phyloP scores from a whole-genome alignment of 2,888 invertebrate species.

The Plusia festucae region DNA sequence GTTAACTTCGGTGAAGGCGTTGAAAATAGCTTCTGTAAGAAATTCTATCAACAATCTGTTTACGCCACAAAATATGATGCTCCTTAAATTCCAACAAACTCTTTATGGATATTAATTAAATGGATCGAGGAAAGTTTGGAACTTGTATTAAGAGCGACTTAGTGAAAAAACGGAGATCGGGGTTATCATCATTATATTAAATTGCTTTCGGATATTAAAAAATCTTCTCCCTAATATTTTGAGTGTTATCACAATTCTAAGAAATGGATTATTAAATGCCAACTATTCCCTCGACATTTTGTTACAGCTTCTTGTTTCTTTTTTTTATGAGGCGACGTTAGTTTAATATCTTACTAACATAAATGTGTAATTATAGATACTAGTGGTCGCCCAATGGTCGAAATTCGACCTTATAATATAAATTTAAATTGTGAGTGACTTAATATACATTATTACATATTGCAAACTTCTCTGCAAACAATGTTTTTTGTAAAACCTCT shows the following conservation, averaged over 20 bases:
- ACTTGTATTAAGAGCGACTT: constrained; percentile 2
- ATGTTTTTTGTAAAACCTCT: too few species aligned
- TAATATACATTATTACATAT: too few species aligned
- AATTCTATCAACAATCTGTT: constrained; percentile 49
- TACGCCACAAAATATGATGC: constrained; percentile 31
- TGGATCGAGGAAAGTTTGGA: constrained; percentile 6
- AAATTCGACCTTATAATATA: too few species aligned
- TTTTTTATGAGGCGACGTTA: too few species aligned
- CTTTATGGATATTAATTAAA: constrained; percentile 17
- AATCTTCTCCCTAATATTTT: background rate
- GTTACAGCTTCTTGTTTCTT: too few species aligned
- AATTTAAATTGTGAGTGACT: too few species aligned
- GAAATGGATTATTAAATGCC: too few species aligned
- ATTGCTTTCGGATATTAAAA: background rate
- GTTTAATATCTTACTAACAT: too few species aligned
- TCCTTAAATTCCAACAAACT: constrained; percentile 18
- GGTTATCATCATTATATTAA: constrained; percentile 5
- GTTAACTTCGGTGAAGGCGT: constrained; percentile 23
- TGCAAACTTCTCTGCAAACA: too few species aligned
- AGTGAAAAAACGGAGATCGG: background rate
- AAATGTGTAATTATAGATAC: too few species aligned
- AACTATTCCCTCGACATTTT: too few species aligned
- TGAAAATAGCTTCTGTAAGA: constrained; percentile 33
- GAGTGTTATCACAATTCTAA: background rate
- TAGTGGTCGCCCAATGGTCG: too few species aligned